Base-by-base conservation (phyloP, 2,888 invertebrate species). In the Dromius quadrimaculatus region DNA sequence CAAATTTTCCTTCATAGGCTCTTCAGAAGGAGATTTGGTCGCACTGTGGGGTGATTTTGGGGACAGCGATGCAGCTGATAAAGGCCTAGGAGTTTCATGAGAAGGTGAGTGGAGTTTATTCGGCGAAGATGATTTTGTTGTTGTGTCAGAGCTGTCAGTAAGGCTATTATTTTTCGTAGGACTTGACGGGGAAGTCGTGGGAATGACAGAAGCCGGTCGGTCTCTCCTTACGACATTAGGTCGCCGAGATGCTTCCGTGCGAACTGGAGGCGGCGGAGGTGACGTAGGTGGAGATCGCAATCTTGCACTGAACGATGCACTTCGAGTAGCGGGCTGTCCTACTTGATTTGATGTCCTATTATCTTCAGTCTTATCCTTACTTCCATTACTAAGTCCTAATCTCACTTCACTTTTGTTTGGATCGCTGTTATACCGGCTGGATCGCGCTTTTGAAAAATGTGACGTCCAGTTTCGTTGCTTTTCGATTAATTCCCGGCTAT, bases 381-480 rank as follows among this genome's bases (percentile, higher is more conserved):
- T 79, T 59, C 76, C 81, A 72, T 80, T 83, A 69, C 83, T 83
- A 66, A 84, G 83, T 57, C 83, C 84, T 15, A 85, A 77, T 23
- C 83, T 83, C 0, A 84, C 86, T 72, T 88, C 85, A 20, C 85
- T 85, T 72, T 86, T 87, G 79, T 87, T 88, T 6, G 88, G 87
- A 81, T 90, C 90, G 77, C 89, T 88, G 76, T 87, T 87, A 72
- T 86, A 86, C 70, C 88, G 84, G 74, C 84, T 83, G 50, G 89
- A 86, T 75, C 91, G 88, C 61, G 91, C 87, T 84, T 93, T 93
- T 71, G 92, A 91, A 81, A 94, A 95, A 83, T 94, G 94, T 72
- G 93, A 92, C 23, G 94, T 94, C 95, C 94, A 95, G 83, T 95
- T 95, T 79, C 91, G 90, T 80, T 94, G 95, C 78, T 94, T 93